Evolutionary conservation across 2,797 vertebrate species (phyloP), one percentile per base, ranked within the genome.

Genomic region (Acropternis orthonyx): DNA sequence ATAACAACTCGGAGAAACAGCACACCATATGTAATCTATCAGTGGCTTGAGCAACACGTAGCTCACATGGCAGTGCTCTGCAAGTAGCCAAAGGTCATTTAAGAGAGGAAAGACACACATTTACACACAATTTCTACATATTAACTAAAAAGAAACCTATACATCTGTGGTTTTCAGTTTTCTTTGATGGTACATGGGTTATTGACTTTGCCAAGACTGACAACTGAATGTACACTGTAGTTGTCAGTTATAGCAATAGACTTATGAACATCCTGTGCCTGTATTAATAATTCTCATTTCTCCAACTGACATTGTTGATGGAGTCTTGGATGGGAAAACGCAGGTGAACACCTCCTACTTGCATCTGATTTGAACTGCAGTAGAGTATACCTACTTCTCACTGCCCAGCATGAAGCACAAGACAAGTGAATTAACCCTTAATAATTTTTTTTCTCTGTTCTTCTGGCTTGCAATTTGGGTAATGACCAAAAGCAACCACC

Each of bases 391-490:
- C 21, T 54, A 54, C 15, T 49, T 66, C 21, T 54, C 41, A 49
- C 17, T 0, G 0, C 17, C 21, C 67, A 87, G 43, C 4, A 8
- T 30, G 32, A 84, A 52, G 51, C 14, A 54, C 0, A 1, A 85
- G 37, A 49, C 12, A 54, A 44, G 11, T 19, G 12, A 95, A 79
- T 48, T 12, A 49, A 62, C 36, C 6, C 10, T 68, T 83, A 44
- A 9, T 21, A 66, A 32, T 56, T 10, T 28, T 6, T 44, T 37
- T 3, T 2, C 32, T 46, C 28, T 56, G 14, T 87, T 37, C 21
- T 77, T 63, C 44, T 65, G 28, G 4, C 10, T 82, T 68, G 66
- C 3, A 16, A 14, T 74, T 37, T 55, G 17, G 24, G 26, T 7
- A 74, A 72, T 10, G 19, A 52, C 19, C 41, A 46, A 51, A 85